These are phyloP conservation scores for Plagiodera versicolora DNA, from an alignment of 2,888 invertebrate genomes.

Conservation along the genomic window DNA sequence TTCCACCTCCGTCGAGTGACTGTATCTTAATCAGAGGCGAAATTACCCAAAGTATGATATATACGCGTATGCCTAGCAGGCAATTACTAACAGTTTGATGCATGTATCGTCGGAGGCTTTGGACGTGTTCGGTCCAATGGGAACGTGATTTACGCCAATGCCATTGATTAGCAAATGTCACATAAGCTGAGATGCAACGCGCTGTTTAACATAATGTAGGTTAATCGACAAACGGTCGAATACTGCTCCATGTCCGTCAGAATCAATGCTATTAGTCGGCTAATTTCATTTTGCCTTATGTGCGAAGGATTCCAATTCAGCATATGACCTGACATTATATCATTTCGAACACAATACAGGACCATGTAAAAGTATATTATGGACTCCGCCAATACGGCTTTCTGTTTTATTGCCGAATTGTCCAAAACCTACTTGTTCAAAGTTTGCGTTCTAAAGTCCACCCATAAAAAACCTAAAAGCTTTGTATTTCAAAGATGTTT, in stretches of 20 bases:
- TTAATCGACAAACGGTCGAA: constrained; percentile 50
- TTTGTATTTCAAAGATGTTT: too few species aligned
- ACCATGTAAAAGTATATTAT: too few species aligned
- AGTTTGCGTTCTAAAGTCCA: too few species aligned
- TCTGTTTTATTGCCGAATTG: too few species aligned
- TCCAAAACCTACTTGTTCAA: too few species aligned
- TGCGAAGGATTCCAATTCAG: constrained; percentile 12
- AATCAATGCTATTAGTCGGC: constrained; percentile 49
- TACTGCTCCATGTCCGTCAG: constrained; percentile 45
- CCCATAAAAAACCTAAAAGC: too few species aligned
- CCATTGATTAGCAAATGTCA: constrained; percentile 52
- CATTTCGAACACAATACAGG: background rate
- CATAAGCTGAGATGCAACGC: constrained; percentile 49
- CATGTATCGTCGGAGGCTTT: constrained; percentile 44
- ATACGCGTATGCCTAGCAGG: constrained; percentile 38
- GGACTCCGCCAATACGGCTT: too few species aligned
- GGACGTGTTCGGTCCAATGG: constrained; percentile 48
- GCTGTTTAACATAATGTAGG: constrained; percentile 53
- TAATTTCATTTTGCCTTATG: constrained; percentile 43
- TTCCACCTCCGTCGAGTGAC: constrained; percentile 25
- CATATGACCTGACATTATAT: background rate
- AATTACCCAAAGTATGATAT: constrained; percentile 44
- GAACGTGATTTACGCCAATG: constrained; percentile 53
- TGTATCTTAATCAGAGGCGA: constrained; percentile 40
- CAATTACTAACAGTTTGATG: constrained; percentile 48